Conservation (phyloP, 2,888 invertebrate species). For the Melolontha melolontha region DNA sequence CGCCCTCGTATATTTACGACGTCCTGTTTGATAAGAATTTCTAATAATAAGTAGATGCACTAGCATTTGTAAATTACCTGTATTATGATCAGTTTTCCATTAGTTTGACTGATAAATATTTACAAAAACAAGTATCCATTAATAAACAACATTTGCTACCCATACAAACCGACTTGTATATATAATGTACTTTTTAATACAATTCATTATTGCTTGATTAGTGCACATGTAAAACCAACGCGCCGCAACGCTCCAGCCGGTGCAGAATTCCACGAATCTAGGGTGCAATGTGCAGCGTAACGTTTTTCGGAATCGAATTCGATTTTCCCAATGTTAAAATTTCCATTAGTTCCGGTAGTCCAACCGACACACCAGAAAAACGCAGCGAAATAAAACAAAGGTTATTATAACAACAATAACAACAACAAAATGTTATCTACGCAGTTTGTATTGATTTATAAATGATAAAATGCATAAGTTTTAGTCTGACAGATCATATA, state of each 20-base stretch:
- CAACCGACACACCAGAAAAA: too few species aligned
- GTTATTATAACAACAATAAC: not conserved
- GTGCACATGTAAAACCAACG: not conserved
- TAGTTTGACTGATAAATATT: too few species aligned
- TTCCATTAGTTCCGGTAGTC: too few species aligned
- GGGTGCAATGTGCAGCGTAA: slow-evolving; percentile 23
- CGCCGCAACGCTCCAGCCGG: not conserved
- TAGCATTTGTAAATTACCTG: too few species aligned
- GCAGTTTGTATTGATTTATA: slow-evolving; percentile 6
- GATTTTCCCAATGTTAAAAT: slow-evolving; percentile 1
- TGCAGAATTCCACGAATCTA: slow-evolving; percentile 9
- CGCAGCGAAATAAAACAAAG: not conserved
- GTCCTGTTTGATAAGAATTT: too few species aligned
- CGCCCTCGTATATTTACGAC: too few species aligned
- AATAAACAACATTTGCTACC: too few species aligned
- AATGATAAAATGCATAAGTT: slow-evolving; percentile 20
- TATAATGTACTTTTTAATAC: too few species aligned
- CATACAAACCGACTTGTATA: too few species aligned
- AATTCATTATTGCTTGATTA: not conserved
- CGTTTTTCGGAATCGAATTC: slow-evolving; percentile 11
- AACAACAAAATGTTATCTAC: slow-evolving; percentile 8
- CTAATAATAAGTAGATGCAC: too few species aligned
- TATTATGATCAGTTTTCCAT: too few species aligned
- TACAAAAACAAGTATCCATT: too few species aligned
- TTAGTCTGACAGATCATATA: slow-evolving; percentile 31